Evolutionary conservation across 2,888 invertebrate species (phyloP), one percentile per base, ranked within the genome.

Genomic region (Caenorhabditis panamensis): DNA sequence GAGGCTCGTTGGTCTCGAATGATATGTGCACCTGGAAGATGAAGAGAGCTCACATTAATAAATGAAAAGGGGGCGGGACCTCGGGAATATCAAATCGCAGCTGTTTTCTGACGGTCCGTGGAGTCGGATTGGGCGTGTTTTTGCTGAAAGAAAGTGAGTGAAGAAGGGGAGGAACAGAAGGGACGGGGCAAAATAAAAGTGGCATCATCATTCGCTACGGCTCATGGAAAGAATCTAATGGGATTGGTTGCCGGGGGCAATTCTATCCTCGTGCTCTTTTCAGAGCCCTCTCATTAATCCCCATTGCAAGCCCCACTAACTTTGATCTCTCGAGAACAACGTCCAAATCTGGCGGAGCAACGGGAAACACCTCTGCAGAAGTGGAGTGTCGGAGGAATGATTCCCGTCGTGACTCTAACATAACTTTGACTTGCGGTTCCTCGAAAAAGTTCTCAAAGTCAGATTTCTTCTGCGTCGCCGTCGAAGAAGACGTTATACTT

Each of bases 71-170:
- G 61, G 61, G 47, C 69, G 59, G 31, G 16, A 86, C 87, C 84
- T 87, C 86, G 1, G 87, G 87, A 62, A 87, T 83, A 53, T 82
- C 78, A 54, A 87, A 87, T 47, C 86, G 77, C 22, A 86, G 82
- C 51, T 81, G 79, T 62, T 84, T 72, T 61, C 86, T 44, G 11
- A 73, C 56, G 36, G 82, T 66, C 54, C 75, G 71, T 2, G 83
- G 81, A 9, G 81, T 81, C 16, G 76, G 63, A 31, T 68, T 67
- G 22, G 79, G 79, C 37, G 79, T 63, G 49, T 47, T 66, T 67
- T 75, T 75, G 24, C 73, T 73, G 79, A n/a, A 69, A 77, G 53
- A 64, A 9, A 24, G 44, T 31, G 44, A 8, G 41, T 9, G 31
- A 49, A 49, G 24, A 49, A 13, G 9, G 24, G 9, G 41, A 54